Evolutionary conservation across 2,888 invertebrate genomes (phyloP).

Genomic region (Apomyelois bistriatella): DNA sequence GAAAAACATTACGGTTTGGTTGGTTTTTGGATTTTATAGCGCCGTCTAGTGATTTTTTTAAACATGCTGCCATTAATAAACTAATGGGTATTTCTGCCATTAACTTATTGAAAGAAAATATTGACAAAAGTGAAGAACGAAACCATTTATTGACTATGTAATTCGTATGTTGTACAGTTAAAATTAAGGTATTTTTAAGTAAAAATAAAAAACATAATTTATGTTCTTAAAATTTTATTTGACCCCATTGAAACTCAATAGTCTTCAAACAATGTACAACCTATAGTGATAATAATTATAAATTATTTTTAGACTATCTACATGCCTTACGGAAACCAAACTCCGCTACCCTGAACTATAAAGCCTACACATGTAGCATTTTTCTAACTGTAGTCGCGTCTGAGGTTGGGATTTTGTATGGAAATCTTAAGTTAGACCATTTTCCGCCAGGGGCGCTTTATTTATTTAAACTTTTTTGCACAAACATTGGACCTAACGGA

Average conservation of each 20-base stretch:
- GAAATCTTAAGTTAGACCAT: no score
- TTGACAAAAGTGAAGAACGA: no score
- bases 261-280: conserved; percentile 71
- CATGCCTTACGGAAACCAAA: conserved; percentile 29
- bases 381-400: background rate
- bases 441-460: no score
- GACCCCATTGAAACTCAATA: conserved; percentile 74
- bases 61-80: no score
- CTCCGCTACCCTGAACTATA: conserved; percentile 39
- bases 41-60: no score
- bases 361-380: conserved; percentile 13
- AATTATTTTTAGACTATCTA: conserved; percentile 51
- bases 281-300: conserved; percentile 49
- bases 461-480: background rate
- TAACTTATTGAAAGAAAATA: no score
- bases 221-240: conserved; percentile 76
- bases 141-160: no score
- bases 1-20: background rate
- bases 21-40: background rate
- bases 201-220: conserved; percentile 33
- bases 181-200: background rate
- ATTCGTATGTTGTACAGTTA: background rate
- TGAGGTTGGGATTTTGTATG: no score
- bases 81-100: no score
- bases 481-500: no score